Evolutionary conservation across 2,113 vertebrate species (phyloP).

Genomic region (Phocoena sinus): DNA sequence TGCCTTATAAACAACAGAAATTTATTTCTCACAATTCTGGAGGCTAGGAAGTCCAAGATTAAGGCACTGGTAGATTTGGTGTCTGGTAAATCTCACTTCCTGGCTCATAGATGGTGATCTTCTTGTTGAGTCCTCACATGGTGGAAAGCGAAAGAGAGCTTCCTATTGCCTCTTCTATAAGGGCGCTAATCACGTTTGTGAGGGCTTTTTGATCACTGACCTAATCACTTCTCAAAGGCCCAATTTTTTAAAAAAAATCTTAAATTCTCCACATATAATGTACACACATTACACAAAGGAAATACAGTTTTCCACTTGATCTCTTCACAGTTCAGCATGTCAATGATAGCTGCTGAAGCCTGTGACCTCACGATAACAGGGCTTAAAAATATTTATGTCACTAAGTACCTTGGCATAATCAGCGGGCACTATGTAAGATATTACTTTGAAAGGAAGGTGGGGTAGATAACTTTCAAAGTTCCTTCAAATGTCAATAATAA

Average conservation of each 20-base stretch:
- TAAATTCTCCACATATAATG: neutral
- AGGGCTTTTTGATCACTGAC: neutral
- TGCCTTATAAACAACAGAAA: neutral
- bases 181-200: neutral
- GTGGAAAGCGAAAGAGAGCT: neutral
- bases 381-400: neutral
- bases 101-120: neutral
- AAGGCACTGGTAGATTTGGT: neutral
- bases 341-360: neutral
- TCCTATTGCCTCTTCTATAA: neutral
- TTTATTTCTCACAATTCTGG: neutral
- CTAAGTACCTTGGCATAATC: neutral
- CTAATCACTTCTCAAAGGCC: neutral
- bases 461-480: neutral
- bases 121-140: neutral
- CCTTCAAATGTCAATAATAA: neutral
- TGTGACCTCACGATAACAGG: neutral
- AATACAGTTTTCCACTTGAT: neutral
- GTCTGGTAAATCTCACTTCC: neutral
- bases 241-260: neutral
- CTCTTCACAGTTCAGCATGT: neutral
- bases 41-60: neutral
- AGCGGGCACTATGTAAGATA: neutral
- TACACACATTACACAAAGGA: neutral
- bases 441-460: neutral